These are phyloP conservation scores for Polyommatus icarus DNA, from an alignment of 2,888 invertebrate species.

Conservation along the genomic window DNA sequence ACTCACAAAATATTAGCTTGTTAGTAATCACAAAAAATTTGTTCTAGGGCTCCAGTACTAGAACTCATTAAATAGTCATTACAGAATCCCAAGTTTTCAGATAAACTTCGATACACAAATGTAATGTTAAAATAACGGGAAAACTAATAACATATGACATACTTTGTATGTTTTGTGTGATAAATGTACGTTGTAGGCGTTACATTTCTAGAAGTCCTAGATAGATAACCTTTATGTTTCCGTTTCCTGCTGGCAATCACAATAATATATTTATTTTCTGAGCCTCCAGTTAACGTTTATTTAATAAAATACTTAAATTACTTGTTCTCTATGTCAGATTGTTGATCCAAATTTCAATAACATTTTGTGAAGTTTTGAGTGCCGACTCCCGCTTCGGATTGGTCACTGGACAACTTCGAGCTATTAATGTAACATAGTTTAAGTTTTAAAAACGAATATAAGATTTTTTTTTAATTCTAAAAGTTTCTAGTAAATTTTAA, in stretches of 20 bases:
- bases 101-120: not conserved
- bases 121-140: constrained; percentile 9
- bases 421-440: too few relatives aligned
- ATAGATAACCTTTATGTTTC: constrained; percentile 35
- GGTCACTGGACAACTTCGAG: not conserved
- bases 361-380: too few relatives aligned
- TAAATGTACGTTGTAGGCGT: constrained; percentile 30
- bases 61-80: too few relatives aligned
- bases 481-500: too few relatives aligned
- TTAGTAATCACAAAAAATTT: too few relatives aligned
- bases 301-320: not conserved
- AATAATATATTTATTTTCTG: not conserved
- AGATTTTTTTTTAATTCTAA: too few relatives aligned
- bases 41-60: too few relatives aligned
- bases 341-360: too few relatives aligned
- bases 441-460: too few relatives aligned
- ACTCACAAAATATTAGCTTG: too few relatives aligned
- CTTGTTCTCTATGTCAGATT: not conserved
- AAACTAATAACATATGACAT: constrained; percentile 15
- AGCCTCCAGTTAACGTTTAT: not conserved
- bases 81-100: too few relatives aligned
- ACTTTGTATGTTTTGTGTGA: constrained; percentile 27
- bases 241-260: constrained; percentile 32
- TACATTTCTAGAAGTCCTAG: constrained; percentile 32
- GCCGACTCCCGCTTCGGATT: too few relatives aligned